These are phyloP conservation scores for Noctuana brunneofusca DNA, from an alignment of 2,888 invertebrate genomes.

Conservation along the genomic window DNA sequence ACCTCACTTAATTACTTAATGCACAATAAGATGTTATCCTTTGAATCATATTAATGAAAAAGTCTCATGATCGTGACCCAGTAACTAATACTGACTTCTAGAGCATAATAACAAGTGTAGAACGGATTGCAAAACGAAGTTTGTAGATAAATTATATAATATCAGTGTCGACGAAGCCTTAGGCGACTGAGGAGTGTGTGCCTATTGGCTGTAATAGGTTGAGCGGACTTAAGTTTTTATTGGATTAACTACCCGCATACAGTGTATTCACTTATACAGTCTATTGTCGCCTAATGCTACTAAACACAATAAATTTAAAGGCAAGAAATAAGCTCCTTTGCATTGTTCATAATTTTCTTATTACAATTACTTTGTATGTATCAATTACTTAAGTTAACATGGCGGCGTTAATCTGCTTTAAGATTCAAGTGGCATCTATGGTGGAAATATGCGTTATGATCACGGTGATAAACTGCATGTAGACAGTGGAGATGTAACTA, in stretches of 20 bases:
- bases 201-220: constrained; percentile 49
- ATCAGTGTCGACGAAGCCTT: constrained; percentile 62
- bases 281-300: constrained; percentile 11
- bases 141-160: constrained; percentile 39
- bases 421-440: not conserved
- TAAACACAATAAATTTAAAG: not conserved
- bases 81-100: constrained; percentile 2
- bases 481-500: too few relatives aligned
- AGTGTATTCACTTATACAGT: constrained; percentile 38
- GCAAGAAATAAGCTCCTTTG: not conserved
- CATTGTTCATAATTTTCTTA: not conserved
- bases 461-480: too few relatives aligned
- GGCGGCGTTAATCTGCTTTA: not conserved
- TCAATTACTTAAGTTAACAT: too few relatives aligned
- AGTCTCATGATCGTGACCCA: constrained; percentile 2
- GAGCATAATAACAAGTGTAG: not conserved
- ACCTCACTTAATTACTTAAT: not conserved
- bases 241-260: constrained; percentile 60
- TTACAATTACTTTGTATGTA: too few relatives aligned
- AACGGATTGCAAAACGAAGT: constrained; percentile 2
- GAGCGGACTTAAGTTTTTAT: constrained; percentile 61
- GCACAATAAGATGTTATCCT: constrained; percentile 14
- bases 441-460: not conserved
- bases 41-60: constrained; percentile 12
- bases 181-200: constrained; percentile 48